Evolutionary conservation across 2,888 invertebrate genomes (phyloP).

Genomic region (Lochmaea capreae): DNA sequence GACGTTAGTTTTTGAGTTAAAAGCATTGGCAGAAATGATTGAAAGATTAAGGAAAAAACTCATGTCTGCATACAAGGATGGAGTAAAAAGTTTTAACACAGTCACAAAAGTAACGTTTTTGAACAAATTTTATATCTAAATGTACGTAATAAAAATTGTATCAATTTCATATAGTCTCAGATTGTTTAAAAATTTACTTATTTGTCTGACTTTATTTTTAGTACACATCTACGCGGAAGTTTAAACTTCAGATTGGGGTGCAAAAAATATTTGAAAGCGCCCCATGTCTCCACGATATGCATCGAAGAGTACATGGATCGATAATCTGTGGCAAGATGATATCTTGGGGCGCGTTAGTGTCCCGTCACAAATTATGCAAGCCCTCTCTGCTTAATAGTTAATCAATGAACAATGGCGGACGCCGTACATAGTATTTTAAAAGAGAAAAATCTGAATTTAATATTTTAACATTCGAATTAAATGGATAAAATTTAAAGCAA

Average conservation of each 20-base stretch:
- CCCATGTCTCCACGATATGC: constrained; percentile 11
- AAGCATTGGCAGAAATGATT: constrained; percentile 9
- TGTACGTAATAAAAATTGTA: too few relatives aligned
- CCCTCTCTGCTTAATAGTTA: constrained; percentile 54
- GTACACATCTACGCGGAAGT: too few relatives aligned
- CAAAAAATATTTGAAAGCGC: neutral
- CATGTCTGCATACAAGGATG: neutral
- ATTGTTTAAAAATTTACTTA: too few relatives aligned
- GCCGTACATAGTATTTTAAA: constrained; percentile 12
- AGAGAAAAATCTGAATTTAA: neutral
- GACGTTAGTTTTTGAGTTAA: constrained; percentile 7
- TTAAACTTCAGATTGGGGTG: too few relatives aligned
- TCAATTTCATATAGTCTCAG: too few relatives aligned
- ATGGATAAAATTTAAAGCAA: too few relatives aligned
- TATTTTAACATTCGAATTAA: too few relatives aligned
- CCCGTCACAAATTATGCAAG: constrained; percentile 55
- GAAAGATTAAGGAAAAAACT: neutral
- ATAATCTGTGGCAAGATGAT: constrained; percentile 47
- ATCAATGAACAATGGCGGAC: constrained; percentile 53
- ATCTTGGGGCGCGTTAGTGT: constrained; percentile 40
- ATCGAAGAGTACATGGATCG: constrained; percentile 41
- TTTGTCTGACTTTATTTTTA: too few relatives aligned
- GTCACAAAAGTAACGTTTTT: too few relatives aligned
- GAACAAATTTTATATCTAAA: too few relatives aligned
- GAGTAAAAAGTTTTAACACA: neutral